A percentile compares a stretch with the other conserved stretches of the same genome.
Conservation (phyloP, 2,888 invertebrate species). For the Rhogogaster chlorosoma region DNA sequence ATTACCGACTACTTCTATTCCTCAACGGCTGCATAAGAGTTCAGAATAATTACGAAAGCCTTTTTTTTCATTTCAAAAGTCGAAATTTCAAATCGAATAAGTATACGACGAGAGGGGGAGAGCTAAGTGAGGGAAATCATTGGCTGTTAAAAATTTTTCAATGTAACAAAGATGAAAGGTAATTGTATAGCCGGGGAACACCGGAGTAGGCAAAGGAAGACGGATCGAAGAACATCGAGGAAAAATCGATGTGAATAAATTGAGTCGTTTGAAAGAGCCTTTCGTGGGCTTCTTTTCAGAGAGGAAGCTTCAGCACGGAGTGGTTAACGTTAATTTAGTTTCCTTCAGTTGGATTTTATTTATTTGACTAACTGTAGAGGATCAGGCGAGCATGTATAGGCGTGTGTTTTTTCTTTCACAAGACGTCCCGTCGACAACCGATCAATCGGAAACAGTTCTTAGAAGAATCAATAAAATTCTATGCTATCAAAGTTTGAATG, state of each 20-base stretch:
- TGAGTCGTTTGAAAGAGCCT: conserved; percentile 28
- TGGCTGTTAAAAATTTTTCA: neutral
- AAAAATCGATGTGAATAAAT: conserved; percentile 38
- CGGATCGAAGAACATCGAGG: conserved; percentile 19
- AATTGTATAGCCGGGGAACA: neutral
- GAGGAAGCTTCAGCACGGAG: neutral
- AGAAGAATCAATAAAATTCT: neutral
- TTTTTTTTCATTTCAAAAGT: neutral
- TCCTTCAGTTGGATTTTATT: conserved; percentile 8
- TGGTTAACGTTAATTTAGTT: conserved; percentile 5
- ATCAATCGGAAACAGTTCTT: neutral
- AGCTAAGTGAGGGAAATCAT: too few relatives aligned
- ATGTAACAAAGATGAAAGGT: neutral
- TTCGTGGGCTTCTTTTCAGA: conserved; percentile 37
- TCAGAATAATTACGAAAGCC: neutral
- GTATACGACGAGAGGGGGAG: too few relatives aligned
- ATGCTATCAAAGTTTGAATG: neutral
- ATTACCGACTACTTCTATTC: neutral
- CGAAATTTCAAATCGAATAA: neutral
- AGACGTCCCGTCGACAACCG: neutral
- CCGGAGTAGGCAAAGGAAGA: neutral
- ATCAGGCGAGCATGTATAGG: neutral
- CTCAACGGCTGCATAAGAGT: neutral
- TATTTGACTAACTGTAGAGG: neutral
- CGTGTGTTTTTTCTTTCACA: neutral